Base-by-base conservation (phyloP, 1,140 invertebrate species). In the Pinna nobilis region DNA sequence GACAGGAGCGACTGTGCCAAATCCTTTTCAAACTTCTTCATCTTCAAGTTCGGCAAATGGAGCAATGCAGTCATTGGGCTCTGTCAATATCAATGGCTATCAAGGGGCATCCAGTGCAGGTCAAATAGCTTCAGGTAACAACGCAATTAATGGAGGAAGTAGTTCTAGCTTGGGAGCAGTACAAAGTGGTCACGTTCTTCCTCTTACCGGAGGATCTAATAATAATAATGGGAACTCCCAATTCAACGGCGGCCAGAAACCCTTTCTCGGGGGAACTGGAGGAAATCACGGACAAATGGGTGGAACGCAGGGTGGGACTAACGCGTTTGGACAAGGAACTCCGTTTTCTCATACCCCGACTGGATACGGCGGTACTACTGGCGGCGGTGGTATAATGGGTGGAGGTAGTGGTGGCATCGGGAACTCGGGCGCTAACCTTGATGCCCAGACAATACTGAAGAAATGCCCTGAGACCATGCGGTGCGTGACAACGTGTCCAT, bases 381-480 rank as follows among this genome's bases (percentile, higher is more conserved):
- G 47, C 25, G 44, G 30, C 3, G 63, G 63, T 2, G n/a, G 30
- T 9, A 32, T 35, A 20, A 32, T 35, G n/a, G 44, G 44, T 37
- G 63, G 44, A 33, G 20, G 18, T 50, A n/a, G 23, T 35, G 63
- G 63, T 20, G 63, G 47, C 25, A 11, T 2, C n/a, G 30, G 33
- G 18, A n/a, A 47, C 25, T 9, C 11, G 15, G 33, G 33, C n/a
- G 32, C 23, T 2, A 70, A 70, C 47, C 13, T 55, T 13, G 69
- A 71, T 71, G 49, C 44, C 0, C 60, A 60, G 2, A 25, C 32
- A 37, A 66, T 74, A 18, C 68, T 74, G 6, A 75, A 75, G 18
- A 64, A 75, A 32, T 75, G 73, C 66, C 73, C 73, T 39, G 53
- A 37, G 3, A 70, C 73, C 13, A 70, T 75, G 67, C 60, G 70